A percentile compares a stretch with the other conserved stretches of the same genome.
Evolutionary conservation across 1,140 invertebrate species (phyloP).

Genomic region (Mya arenaria): DNA sequence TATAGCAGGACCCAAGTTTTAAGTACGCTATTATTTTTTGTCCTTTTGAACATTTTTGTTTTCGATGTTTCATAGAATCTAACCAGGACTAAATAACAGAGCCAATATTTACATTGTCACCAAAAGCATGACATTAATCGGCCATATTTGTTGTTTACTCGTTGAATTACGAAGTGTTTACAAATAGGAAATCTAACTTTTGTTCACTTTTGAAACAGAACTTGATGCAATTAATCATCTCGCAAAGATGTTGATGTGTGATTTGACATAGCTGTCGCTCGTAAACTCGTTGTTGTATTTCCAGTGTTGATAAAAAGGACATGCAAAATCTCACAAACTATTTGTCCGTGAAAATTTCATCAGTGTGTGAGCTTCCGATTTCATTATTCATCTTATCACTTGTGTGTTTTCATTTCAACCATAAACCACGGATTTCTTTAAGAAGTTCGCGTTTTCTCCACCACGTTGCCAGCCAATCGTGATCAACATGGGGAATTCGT

Average conservation of each 20-base stretch:
- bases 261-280: constrained; percentile 22
- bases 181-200: neutral
- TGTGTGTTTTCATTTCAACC: neutral
- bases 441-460: constrained; percentile 53
- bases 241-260: constrained; percentile 19
- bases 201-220: neutral
- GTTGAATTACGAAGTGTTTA: constrained; percentile 48
- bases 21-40: too few species aligned
- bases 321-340: constrained; percentile 16
- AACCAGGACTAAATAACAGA: neutral
- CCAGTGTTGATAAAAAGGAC: constrained; percentile 24
- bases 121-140: constrained; percentile 51
- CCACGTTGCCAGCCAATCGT: constrained; percentile 45
- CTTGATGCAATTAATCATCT: neutral
- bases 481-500: constrained; percentile 70
- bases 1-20: too few species aligned
- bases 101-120: constrained; percentile 12
- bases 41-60: too few species aligned
- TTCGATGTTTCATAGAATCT: too few species aligned
- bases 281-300: neutral
- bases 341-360: neutral
- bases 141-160: constrained; percentile 56
- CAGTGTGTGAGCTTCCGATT: neutral
- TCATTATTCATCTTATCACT: neutral
- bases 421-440: constrained; percentile 54